Base-by-base conservation (phyloP, 2,113 vertebrate genomes). In the Marmota flaviventris region DNA sequence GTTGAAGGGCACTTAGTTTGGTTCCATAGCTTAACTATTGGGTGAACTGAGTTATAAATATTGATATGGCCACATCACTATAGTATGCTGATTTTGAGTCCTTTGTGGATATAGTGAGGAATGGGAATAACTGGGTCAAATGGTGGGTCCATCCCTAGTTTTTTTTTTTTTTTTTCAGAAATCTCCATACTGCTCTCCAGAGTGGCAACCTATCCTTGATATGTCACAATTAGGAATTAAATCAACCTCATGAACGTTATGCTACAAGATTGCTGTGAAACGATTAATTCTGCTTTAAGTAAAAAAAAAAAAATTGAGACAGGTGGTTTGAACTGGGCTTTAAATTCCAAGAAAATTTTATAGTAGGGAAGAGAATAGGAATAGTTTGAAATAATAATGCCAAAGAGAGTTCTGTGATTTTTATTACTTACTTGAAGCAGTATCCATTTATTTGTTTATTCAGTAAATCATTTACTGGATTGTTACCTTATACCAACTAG, bases 331-430 rank as follows among this genome's bases (percentile, higher is more conserved):
- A 83, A 27, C 34, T 58, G 8, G 61, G 32, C 89, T 86, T 88
- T 86, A n/a, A 37, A 77, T 13, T 22, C n/a, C 4, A 13, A 51
- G 7, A 81, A n/a, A 56, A 10, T 77, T 78, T 79, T 72, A 42
- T 1, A 45, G 24, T 13, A 63, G 37, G 25, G 13, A 24, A 85
- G 39, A 76, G 88, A 81, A 53, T 48, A 93, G 53, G 11, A 42
- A 63, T 85, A 58, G 18, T 85, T 75, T 85, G 83, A 53, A 93
- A 51, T 70, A 78, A 17, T 93, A 76, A 90, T 70, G 58, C 48
- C 82, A 39, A 69, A 67, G 51, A 88, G 24, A 27, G 10, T 45
- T 75, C 32, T 92, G 24, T 45, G 29, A 48, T 56, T 95, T 77
- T 91, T 67, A 48, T 86, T 39, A 42, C 25, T 88, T 63, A 37